Base-by-base conservation (phyloP, 2,888 invertebrate species). In the Drosophila seclusa region DNA sequence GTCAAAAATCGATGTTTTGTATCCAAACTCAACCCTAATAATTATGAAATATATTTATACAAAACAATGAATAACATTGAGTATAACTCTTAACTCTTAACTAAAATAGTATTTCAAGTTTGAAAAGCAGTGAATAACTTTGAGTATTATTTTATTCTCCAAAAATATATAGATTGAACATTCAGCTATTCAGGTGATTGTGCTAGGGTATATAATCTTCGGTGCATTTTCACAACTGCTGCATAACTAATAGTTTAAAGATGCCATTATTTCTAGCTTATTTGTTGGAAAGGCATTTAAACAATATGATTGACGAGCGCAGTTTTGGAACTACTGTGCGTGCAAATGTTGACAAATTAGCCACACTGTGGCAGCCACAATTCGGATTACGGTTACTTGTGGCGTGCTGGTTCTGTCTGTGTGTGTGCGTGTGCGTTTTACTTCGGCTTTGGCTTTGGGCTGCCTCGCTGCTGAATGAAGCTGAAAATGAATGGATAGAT, bases 311-410 rank as follows among this genome's bases (percentile, higher is more conserved):
- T 13, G 8, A 55, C 27, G 55, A 55, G 24, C 27, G 27, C 11
- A 2, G 40, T 29, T 40, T 71, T 59, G 29, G 65, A 18, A 61
- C 75, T 61, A 75, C 65, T 78, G 78, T 69, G 64, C 53, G 55
- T 57, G 16, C 11, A 40, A 29, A 38, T 62, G 36, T 57, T 55
- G n/a, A 59, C 64, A 64, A 71, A 71, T 74, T 63, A 61, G 68
- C 66, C 68, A 65, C 55, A 72, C 60, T 73, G 62, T 57, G 38
- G 34, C 53, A 40, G 52, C 21, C 67, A 70, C 67, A 71, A 65
- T 62, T 70, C 65, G 58, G 73, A 68, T 79, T 76, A 73, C 54
- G 63, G 48, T 60, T 72, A 64, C 57, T 78, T 76, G 77, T 73
- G 55, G 68, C 31, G n/a, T 27, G 49, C 27, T 49, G 21, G 0